Evolutionary conservation across 2,113 vertebrate species (phyloP), one percentile per base, ranked within the genome.

Genomic region (Brevimyrus niger): DNA sequence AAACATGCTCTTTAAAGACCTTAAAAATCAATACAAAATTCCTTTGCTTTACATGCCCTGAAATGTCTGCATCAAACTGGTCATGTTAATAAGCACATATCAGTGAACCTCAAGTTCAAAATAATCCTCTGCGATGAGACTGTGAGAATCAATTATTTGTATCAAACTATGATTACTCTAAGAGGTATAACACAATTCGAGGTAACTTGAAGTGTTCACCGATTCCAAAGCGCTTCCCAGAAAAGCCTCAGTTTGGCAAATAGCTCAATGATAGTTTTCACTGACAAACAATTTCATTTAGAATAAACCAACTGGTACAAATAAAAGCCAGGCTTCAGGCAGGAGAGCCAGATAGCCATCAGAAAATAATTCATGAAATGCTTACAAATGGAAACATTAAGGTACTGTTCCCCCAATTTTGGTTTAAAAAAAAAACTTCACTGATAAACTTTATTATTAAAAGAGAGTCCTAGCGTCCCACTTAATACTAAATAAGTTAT

Each of bases 201-300:
- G 47, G 83, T 86, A n/a, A 23, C 21, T 21, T 44, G 4, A 50
- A 50, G n/a, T 48, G 23, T 27, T 50, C 44, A 27, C 73, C 15
- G 35, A 47, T 86, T 86, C 83, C 44, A 47, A 86, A 86, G 48
- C 8, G 47, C 83, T 48, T 86, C 3, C 44, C 44, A 86, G 1
- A 50, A 80, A 86, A 47, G 23, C 83, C 47, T 46, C 44, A 86
- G 47, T 86, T 86, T 86, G 83, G 83, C 83, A 86, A 86, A 48
- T 86, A 86, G 83, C 83, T 86, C 35, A 80, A 80, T 42, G 73
- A 80, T 80, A 31, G 35, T 42, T n/a, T 35, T 61, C 55, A n/a
- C 38, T n/a, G n/a, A 80, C 10, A 38, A 38, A 38, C 4, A 38
- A 27, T 38, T 35, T 76, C 69, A 35, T 13, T n/a, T 38, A 15